Conservation (phyloP, 2,113 vertebrate species). For the Pristiophorus japonicus region DNA sequence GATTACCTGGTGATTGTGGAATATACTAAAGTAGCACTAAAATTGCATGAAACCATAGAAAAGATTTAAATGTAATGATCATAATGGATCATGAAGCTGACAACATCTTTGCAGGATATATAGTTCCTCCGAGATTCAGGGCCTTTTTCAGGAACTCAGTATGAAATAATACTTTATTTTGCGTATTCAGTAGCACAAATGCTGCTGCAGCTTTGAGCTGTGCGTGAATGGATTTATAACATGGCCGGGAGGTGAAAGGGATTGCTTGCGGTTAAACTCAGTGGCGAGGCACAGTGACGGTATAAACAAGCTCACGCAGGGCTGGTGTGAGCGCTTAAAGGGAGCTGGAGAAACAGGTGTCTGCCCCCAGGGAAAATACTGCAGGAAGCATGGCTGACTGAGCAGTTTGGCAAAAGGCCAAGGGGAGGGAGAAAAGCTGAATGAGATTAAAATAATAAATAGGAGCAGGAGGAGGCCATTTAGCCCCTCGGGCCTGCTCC, state of each 20-base stretch:
- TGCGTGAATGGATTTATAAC: background rate
- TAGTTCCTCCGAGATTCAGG: too few relatives aligned
- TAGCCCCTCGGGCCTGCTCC: too few relatives aligned
- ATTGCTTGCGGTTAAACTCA: background rate
- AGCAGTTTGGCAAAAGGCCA: background rate
- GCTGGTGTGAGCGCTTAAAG: background rate
- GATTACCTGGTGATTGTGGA: background rate
- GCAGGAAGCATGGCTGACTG: background rate
- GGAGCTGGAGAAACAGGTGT: background rate
- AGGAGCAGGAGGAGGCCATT: too few relatives aligned
- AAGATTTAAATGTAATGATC: background rate
- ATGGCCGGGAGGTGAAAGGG: background rate
- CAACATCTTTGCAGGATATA: too few relatives aligned
- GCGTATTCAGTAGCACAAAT: background rate
- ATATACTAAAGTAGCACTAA: background rate
- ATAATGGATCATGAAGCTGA: background rate
- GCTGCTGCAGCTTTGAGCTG: background rate
- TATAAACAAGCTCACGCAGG: background rate
- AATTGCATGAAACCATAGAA: background rate
- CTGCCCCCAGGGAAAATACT: background rate
- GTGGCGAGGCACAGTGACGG: background rate
- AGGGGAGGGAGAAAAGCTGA: background rate
- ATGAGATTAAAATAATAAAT: background rate
- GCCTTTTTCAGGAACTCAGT: background rate
- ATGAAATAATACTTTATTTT: background rate